These are phyloP conservation scores for Albula glossodonta DNA, from an alignment of 2,113 vertebrate genomes.

Conservation along the genomic window DNA sequence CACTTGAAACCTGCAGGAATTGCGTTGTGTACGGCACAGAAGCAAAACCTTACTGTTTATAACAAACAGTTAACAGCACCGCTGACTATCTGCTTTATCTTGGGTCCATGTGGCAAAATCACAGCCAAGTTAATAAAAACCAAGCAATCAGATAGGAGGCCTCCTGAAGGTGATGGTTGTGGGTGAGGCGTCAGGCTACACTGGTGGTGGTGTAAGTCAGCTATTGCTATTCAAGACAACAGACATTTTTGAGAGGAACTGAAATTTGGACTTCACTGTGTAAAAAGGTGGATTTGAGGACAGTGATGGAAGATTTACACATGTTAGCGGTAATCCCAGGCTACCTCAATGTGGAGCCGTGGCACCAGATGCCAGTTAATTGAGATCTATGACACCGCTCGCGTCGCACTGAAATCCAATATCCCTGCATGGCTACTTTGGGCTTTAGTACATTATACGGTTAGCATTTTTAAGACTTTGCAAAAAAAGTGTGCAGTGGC, in stretches of 20 bases:
- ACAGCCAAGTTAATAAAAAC: no score
- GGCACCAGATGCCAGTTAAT: conserved; percentile 32
- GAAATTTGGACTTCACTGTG: background rate
- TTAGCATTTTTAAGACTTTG: background rate
- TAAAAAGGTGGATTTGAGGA: background rate
- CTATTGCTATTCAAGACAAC: background rate
- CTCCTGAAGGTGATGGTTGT: no score
- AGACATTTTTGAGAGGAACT: background rate
- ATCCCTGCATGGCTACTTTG: conserved; percentile 18
- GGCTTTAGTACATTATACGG: conserved; percentile 29
- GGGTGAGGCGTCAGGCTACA: no score
- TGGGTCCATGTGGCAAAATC: no score
- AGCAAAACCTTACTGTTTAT: no score
- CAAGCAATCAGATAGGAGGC: no score
- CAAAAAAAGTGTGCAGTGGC: background rate
- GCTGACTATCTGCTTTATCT: no score
- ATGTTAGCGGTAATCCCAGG: background rate
- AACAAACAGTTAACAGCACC: no score
- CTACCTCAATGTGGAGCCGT: conserved; percentile 21
- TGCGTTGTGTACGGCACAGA: background rate
- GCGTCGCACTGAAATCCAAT: conserved; percentile 34
- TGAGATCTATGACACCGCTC: conserved; percentile 33
- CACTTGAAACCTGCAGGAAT: conserved; percentile 48
- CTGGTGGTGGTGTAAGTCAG: no score
- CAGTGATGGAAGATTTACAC: background rate